phyloP scores from a whole-genome alignment of 2,113 vertebrate species.

The Phyllostomus hastatus region DNA sequence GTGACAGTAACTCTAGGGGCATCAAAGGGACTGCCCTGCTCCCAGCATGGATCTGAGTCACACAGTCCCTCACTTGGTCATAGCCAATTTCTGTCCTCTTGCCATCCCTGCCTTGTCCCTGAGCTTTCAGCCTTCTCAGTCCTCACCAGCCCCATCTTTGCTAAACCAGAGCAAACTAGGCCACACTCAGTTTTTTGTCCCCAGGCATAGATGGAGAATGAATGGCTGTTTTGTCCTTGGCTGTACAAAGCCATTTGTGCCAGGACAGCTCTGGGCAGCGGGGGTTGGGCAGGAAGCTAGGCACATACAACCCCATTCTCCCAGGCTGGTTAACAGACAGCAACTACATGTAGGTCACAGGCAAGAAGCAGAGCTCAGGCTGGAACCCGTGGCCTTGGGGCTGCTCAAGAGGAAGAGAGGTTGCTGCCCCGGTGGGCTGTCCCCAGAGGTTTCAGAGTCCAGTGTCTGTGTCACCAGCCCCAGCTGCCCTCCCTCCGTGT shows the following conservation, averaged over 20 bases:
- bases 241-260: conserved; percentile 66
- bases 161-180: conserved; percentile 25
- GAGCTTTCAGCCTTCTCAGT: background rate
- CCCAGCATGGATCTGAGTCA: background rate
- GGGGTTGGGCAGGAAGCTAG: background rate
- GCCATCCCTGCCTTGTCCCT: background rate
- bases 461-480: conserved; percentile 42
- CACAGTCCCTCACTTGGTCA: background rate
- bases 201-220: conserved; percentile 45
- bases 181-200: conserved; percentile 67
- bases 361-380: background rate
- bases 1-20: background rate
- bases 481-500: background rate
- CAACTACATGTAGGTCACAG: background rate
- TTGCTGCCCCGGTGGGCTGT: background rate
- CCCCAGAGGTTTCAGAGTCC: conserved; percentile 54
- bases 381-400: background rate
- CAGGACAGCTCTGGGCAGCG: background rate
- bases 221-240: conserved; percentile 55
- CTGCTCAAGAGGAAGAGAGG: conserved; percentile 33
- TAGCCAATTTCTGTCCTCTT: background rate
- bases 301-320: conserved; percentile 66
- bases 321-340: conserved; percentile 36
- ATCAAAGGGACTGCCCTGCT: conserved; percentile 7
- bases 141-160: background rate